These are phyloP conservation scores for Atherinosoma microstoma DNA, from an alignment of 2,797 vertebrate species.

Conservation along the genomic window DNA sequence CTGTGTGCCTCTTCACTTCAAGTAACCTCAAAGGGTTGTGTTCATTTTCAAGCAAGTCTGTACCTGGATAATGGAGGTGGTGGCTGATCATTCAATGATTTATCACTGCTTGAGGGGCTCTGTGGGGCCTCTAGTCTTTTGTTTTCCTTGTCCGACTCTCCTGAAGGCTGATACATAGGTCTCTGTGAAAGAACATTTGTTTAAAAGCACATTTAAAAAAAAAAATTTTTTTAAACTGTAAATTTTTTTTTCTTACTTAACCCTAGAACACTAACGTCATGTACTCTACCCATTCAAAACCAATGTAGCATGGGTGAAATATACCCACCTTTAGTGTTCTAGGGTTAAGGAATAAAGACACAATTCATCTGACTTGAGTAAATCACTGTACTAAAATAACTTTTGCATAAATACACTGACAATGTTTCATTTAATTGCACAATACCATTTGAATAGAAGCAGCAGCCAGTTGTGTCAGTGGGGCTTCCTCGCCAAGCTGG, in stretches of 20 bases:
- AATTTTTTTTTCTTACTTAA: too few relatives aligned
- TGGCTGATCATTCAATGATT: conserved; percentile 89
- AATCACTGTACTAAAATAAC: background rate
- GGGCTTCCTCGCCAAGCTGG: conserved; percentile 78
- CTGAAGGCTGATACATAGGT: conserved; percentile 94
- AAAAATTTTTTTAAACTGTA: too few relatives aligned
- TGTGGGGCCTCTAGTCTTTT: conserved; percentile 90
- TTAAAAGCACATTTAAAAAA: background rate
- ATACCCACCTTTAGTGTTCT: too few relatives aligned
- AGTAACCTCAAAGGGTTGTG: conserved; percentile 10
- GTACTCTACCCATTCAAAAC: too few relatives aligned
- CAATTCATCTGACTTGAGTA: background rate
- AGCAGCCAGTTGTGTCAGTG: conserved; percentile 58
- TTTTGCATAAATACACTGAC: background rate
- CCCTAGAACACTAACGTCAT: too few relatives aligned
- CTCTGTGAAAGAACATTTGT: conserved; percentile 70
- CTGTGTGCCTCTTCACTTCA: background rate
- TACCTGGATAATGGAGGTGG: conserved; percentile 79
- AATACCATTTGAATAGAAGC: conserved; percentile 63
- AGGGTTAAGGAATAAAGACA: too few relatives aligned
- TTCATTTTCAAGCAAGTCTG: conserved; percentile 40
- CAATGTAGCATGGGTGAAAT: too few relatives aligned
- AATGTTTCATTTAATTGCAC: background rate
- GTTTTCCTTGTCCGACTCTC: conserved; percentile 99
- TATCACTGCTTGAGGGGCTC: conserved; percentile 94